These are phyloP conservation scores for Neoseiulus cucumeris DNA, from an alignment of 1,140 invertebrate genomes.

Conservation along the genomic window DNA sequence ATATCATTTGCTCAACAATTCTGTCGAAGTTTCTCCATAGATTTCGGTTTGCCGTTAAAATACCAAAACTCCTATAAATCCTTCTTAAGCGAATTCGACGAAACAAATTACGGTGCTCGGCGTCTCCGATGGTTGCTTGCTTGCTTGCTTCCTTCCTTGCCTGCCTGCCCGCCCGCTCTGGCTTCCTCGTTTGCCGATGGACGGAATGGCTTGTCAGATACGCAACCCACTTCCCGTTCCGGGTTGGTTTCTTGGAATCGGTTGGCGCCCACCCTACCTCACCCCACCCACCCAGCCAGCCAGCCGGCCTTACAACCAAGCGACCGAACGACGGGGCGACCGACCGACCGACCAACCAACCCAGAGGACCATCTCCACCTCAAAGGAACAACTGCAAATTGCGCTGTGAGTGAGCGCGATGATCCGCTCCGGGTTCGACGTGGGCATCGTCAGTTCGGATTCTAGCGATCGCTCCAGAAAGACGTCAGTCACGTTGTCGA, in stretches of 20 bases:
- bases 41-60: not conserved
- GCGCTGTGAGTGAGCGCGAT: not conserved
- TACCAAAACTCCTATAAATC: not conserved
- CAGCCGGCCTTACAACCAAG: not conserved
- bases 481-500: too few relatives aligned
- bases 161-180: not conserved
- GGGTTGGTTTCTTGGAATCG: conserved; percentile 5
- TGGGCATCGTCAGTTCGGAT: not conserved
- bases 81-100: conserved; percentile 6
- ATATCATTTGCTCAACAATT: too few relatives aligned
- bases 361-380: conserved; percentile 3
- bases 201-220: conserved; percentile 3
- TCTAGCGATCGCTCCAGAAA: too few relatives aligned
- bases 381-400: conserved; percentile 12
- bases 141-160: not conserved
- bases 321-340: not conserved
- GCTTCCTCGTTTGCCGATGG: not conserved
- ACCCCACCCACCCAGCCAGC: not conserved
- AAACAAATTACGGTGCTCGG: conserved; percentile 1
- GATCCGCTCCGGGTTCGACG: not conserved
- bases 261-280: not conserved
- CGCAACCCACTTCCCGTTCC: conserved; percentile 11
- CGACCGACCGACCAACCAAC: not conserved
- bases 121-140: not conserved
- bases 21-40: too few relatives aligned